These are phyloP conservation scores for Oscheius sp. DNA, from an alignment of 2,888 invertebrate genomes.

Conservation along the genomic window DNA sequence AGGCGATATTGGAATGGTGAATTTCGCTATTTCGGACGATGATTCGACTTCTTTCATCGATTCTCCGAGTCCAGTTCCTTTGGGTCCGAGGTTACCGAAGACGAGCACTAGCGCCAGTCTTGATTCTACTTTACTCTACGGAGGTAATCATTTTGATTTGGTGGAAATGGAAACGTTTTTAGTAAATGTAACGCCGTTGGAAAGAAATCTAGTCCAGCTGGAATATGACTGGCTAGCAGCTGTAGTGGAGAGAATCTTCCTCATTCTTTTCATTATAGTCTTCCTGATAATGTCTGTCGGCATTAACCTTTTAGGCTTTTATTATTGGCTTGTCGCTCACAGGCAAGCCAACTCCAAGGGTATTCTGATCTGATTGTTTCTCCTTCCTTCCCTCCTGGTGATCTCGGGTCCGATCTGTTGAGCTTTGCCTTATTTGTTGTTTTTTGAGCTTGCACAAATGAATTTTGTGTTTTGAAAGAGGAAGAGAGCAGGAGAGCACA, in stretches of 20 bases:
- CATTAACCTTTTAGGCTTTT: slow-evolving; percentile 59
- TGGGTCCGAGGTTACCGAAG: background rate
- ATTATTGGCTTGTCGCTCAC: slow-evolving; percentile 39
- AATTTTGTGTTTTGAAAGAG: background rate
- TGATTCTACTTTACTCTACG: background rate
- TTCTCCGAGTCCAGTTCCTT: slow-evolving; percentile 1
- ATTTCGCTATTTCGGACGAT: slow-evolving; percentile 15
- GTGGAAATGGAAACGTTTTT: background rate
- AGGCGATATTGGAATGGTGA: slow-evolving; percentile 12
- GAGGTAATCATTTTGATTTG: background rate
- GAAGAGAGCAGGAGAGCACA: too few species aligned
- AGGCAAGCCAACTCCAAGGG: background rate
- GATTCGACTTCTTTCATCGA: slow-evolving; percentile 20
- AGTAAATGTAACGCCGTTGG: background rate
- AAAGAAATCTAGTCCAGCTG: slow-evolving; percentile 64
- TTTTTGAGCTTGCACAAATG: too few species aligned
- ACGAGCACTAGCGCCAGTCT: slow-evolving; percentile 10
- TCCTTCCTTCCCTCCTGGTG: background rate
- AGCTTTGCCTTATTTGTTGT: too few species aligned
- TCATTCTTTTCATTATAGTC: slow-evolving; percentile 56
- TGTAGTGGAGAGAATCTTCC: slow-evolving; percentile 62
- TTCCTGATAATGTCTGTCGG: slow-evolving; percentile 58
- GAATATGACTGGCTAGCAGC: slow-evolving; percentile 69
- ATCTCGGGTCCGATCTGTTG: slow-evolving; percentile 14
- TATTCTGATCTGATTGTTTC: background rate